Evolutionary conservation across 1,140 invertebrate species (phyloP).

Genomic region (Gonatopus flavifemur): DNA sequence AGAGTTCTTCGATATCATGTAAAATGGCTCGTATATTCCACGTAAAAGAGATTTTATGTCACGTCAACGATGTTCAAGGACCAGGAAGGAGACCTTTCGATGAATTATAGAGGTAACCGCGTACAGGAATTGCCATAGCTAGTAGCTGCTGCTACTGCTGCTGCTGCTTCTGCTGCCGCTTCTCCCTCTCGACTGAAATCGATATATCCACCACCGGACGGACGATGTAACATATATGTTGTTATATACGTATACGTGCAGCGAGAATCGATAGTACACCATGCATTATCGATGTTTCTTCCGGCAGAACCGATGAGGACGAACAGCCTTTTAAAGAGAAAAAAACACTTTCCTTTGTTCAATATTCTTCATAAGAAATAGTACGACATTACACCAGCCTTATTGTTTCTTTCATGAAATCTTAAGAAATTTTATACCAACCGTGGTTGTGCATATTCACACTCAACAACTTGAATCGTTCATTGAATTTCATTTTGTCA

Average conservation of each 20-base stretch:
- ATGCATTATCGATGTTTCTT: conserved; percentile 18
- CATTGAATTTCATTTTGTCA: too few relatives aligned
- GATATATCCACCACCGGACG: conserved; percentile 12
- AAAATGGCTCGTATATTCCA: too few relatives aligned
- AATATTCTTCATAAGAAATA: neutral
- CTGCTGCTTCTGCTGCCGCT: too few relatives aligned
- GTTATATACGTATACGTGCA: too few relatives aligned
- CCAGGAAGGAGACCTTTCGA: conserved; percentile 17
- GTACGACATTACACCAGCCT: too few relatives aligned
- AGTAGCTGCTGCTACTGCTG: too few relatives aligned
- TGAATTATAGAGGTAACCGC: conserved; percentile 22
- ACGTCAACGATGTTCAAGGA: conserved; percentile 10
- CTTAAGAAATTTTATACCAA: too few relatives aligned
- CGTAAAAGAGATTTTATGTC: neutral
- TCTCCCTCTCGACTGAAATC: conserved; percentile 8
- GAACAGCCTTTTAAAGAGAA: neutral
- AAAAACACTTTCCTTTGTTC: neutral
- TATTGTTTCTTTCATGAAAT: too few relatives aligned
- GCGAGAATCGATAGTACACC: conserved; percentile 20
- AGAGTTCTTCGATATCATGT: too few relatives aligned
- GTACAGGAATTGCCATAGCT: too few relatives aligned
- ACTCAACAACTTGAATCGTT: too few relatives aligned
- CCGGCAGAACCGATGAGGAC: neutral
- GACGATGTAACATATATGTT: conserved; percentile 1
- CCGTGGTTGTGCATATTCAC: too few relatives aligned